A percentile compares a stretch with the other conserved stretches of the same genome.
Evolutionary conservation across 1,140 invertebrate genomes (phyloP).

Genomic region (Wasmannia auropunctata): DNA sequence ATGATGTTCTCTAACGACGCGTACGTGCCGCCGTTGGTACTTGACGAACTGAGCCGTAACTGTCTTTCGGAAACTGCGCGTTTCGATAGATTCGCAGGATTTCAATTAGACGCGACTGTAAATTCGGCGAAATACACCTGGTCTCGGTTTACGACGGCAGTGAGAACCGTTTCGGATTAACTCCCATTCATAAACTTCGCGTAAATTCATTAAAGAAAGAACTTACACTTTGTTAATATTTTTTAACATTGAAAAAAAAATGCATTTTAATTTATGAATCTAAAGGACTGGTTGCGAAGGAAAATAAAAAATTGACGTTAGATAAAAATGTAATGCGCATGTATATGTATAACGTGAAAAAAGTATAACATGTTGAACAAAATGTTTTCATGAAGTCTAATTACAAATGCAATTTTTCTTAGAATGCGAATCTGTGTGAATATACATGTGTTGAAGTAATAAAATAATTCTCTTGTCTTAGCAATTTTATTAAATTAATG

Average conservation of each 20-base stretch:
- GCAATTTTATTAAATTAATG: not conserved
- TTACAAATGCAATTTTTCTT: not conserved
- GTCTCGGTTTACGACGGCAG: not conserved
- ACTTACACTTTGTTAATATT: not conserved
- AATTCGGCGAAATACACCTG: not conserved
- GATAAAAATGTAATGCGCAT: not conserved
- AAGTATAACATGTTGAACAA: not conserved
- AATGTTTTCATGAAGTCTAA: not conserved
- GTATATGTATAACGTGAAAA: not conserved
- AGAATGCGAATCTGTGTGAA: not conserved
- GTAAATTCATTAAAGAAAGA: not conserved
- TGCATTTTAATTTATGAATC: not conserved
- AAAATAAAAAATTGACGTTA: not conserved
- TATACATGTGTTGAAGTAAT: not conserved
- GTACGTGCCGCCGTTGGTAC: conserved; percentile 5
- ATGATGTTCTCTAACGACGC: conserved; percentile 42
- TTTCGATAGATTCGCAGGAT: conserved; percentile 5
- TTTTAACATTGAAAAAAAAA: not conserved
- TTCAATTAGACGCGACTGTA: conserved; percentile 6
- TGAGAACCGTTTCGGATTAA: not conserved
- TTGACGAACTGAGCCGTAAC: conserved; percentile 2
- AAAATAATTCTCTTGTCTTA: not conserved
- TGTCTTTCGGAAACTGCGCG: conserved; percentile 1
- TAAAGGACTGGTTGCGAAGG: not conserved
- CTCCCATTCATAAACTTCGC: not conserved